These are phyloP conservation scores for Larimichthys crocea DNA, from an alignment of 2,113 vertebrate genomes.

Conservation along the genomic window DNA sequence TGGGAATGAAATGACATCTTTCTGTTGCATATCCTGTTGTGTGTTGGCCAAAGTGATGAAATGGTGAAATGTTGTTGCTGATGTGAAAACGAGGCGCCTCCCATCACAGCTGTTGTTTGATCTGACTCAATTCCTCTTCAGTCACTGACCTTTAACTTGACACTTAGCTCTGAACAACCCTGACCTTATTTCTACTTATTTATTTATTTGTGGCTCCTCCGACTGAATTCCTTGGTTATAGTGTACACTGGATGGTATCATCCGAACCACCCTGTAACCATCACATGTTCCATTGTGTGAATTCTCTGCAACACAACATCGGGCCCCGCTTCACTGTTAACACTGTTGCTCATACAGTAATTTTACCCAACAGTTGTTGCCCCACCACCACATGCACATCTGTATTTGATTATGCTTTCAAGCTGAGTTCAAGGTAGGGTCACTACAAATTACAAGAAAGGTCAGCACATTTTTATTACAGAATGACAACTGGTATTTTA, in stretches of 20 bases:
- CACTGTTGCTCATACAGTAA: background rate
- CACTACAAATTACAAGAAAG: conserved; percentile 65
- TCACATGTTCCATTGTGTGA: background rate
- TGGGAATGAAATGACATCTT: conserved; percentile 22
- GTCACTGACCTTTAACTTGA: conserved; percentile 49
- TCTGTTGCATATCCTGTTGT: conserved; percentile 49
- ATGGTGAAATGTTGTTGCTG: conserved; percentile 46
- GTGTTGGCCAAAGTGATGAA: conserved; percentile 55
- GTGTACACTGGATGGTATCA: background rate
- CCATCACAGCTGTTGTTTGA: conserved; percentile 21
- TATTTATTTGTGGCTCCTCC: background rate
- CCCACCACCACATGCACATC: conserved; percentile 49
- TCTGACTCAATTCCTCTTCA: conserved; percentile 20
- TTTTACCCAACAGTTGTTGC: conserved; percentile 28
- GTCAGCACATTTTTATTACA: conserved; percentile 51
- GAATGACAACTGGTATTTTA: conserved; percentile 63
- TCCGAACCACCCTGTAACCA: background rate
- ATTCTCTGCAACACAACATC: background rate
- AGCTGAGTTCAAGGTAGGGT: conserved; percentile 66
- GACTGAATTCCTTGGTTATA: background rate
- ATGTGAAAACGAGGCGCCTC: conserved; percentile 26
- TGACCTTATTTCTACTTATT: conserved; percentile 21
- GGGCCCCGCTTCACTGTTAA: background rate
- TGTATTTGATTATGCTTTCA: conserved; percentile 66
- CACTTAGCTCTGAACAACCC: conserved; percentile 34